Evolutionary conservation across 2,797 vertebrate species (phyloP).

Genomic region (Sorex maritimensis): DNA sequence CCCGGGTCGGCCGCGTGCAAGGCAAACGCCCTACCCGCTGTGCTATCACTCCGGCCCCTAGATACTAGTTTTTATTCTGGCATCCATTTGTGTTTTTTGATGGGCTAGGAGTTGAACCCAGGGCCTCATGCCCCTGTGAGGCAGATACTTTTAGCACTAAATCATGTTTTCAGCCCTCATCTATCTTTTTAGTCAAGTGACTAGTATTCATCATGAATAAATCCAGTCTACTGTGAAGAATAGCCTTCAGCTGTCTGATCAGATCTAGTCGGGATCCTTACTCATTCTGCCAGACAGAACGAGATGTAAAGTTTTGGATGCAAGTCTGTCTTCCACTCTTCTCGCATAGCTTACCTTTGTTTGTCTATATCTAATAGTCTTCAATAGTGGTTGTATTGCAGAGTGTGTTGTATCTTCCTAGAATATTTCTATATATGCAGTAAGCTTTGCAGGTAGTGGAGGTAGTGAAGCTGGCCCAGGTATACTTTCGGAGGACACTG

Average conservation of each 20-base stretch:
- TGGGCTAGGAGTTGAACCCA: background rate
- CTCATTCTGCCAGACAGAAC: conserved; percentile 8
- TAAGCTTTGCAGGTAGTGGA: background rate
- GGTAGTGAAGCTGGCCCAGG: too few relatives aligned
- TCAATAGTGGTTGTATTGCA: background rate
- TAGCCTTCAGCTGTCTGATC: background rate
- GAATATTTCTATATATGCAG: background rate
- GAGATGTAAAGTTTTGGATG: background rate
- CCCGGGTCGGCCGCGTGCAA: too few relatives aligned
- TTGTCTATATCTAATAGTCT: background rate
- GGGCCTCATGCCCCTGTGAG: too few relatives aligned
- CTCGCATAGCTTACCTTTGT: background rate
- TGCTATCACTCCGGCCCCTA: too few relatives aligned
- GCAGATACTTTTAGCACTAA: too few relatives aligned
- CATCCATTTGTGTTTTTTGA: background rate
- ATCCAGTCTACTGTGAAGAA: background rate
- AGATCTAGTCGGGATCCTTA: background rate
- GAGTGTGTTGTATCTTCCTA: background rate
- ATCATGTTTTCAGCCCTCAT: too few relatives aligned
- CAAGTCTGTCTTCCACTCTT: background rate
- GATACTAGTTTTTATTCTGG: too few relatives aligned
- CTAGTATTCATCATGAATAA: background rate
- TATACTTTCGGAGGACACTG: too few relatives aligned
- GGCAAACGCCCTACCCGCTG: too few relatives aligned
- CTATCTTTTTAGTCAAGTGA: background rate